phyloP scores from a whole-genome alignment of 2,797 vertebrate species.

The Halcyon leucocephala region DNA sequence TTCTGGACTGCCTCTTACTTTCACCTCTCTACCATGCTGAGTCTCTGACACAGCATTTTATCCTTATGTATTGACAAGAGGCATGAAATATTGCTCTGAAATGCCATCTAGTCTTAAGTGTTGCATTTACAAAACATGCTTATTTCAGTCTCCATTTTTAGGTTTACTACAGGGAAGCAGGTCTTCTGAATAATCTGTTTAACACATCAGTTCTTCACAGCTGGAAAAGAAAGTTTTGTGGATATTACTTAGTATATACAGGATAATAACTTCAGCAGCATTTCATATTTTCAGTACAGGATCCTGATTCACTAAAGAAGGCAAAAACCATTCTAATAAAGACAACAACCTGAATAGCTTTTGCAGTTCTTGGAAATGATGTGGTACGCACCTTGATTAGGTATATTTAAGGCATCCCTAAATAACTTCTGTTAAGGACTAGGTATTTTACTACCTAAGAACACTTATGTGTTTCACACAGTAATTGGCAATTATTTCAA shows the following conservation, averaged over 20 bases:
- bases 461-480: not conserved
- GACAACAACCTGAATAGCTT: conserved; percentile 22
- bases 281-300: not conserved
- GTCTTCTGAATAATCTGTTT: not conserved
- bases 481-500: not conserved
- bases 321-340: conserved; percentile 45
- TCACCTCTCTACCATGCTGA: not conserved
- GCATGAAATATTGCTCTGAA: conserved; percentile 8
- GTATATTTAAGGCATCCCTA: conserved; percentile 40
- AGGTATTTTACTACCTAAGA: conserved; percentile 41
- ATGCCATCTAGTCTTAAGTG: not conserved
- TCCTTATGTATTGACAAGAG: not conserved
- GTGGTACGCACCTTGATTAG: conserved; percentile 42
- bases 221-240: not conserved
- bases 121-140: not conserved
- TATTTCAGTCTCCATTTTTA: not conserved
- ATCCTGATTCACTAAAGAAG: not conserved
- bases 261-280: not conserved
- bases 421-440: conserved; percentile 48
- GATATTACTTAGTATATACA: not conserved
- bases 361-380: conserved; percentile 55
- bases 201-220: not conserved
- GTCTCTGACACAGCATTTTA: conserved; percentile 7
- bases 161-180: not conserved
- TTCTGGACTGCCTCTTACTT: not conserved